A percentile compares a stretch with the other conserved stretches of the same genome.
Evolutionary conservation across 2,888 invertebrate species (phyloP).

Genomic region (Tenthredo amoena): DNA sequence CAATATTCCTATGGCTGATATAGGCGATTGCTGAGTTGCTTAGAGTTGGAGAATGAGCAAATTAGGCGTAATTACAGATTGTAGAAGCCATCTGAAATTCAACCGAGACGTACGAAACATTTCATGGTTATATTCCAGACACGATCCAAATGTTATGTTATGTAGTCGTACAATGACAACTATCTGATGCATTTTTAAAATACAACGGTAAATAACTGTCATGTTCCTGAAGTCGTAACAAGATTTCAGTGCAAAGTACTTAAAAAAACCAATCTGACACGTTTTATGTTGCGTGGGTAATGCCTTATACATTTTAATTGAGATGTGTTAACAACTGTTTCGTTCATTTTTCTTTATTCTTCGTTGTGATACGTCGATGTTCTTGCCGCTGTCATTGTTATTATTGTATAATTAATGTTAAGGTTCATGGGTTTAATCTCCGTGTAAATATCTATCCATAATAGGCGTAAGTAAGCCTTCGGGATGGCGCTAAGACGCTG

Average conservation of each 20-base stretch:
- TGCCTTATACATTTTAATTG: background rate
- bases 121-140: too few relatives aligned
- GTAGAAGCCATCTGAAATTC: too few relatives aligned
- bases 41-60: background rate
- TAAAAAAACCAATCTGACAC: too few relatives aligned
- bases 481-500: background rate
- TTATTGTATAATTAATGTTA: background rate
- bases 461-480: slow-evolving; percentile 12
- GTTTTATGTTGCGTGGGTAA: background rate
- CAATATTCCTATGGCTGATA: too few relatives aligned
- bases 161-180: too few relatives aligned
- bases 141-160: too few relatives aligned
- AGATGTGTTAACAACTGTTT: background rate
- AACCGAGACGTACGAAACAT: too few relatives aligned
- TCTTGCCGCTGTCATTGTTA: background rate
- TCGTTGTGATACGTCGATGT: background rate
- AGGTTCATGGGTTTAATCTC: slow-evolving; percentile 11
- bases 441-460: slow-evolving; percentile 45
- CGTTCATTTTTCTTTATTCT: background rate
- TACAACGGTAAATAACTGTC: too few relatives aligned
- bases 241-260: too few relatives aligned
- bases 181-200: too few relatives aligned
- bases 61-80: background rate
- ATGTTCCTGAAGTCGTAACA: too few relatives aligned
- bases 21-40: too few relatives aligned